These are phyloP conservation scores for Proteles cristata DNA, from an alignment of 2,113 vertebrate genomes.

Conservation along the genomic window DNA sequence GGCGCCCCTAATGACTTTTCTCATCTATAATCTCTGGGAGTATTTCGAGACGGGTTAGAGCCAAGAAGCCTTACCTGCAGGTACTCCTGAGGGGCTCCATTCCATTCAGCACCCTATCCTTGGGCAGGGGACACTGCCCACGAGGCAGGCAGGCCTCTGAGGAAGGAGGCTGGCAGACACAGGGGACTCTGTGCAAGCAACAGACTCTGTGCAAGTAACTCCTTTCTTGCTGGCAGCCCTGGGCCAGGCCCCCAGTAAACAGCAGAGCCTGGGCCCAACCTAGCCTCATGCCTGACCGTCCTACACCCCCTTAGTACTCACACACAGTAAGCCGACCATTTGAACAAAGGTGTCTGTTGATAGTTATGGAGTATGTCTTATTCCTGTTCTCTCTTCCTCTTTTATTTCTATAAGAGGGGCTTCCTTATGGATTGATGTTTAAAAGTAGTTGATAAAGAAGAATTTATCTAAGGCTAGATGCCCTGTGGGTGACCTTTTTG, in stretches of 20 bases:
- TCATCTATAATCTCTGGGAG: neutral
- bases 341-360: neutral
- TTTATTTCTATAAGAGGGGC: neutral
- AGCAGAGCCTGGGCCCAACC: neutral
- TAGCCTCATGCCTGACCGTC: fast-evolving
- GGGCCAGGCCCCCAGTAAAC: neutral
- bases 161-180: neutral
- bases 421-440: slow-evolving; percentile 33
- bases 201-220: neutral
- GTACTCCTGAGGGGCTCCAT: neutral
- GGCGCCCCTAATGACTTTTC: neutral
- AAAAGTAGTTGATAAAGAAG: slow-evolving; percentile 34
- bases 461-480: slow-evolving; percentile 75
- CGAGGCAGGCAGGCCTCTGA: neutral
- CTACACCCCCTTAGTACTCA: neutral
- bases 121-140: neutral
- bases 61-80: neutral
- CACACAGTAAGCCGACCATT: fast-evolving
- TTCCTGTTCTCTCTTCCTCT: neutral
- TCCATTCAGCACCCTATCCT: neutral
- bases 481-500: slow-evolving; percentile 64
- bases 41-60: neutral
- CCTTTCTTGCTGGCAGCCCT: neutral
- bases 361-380: neutral
- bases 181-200: neutral